Base-by-base conservation (phyloP, 2,888 invertebrate species). In the Cremastinae sp. region DNA sequence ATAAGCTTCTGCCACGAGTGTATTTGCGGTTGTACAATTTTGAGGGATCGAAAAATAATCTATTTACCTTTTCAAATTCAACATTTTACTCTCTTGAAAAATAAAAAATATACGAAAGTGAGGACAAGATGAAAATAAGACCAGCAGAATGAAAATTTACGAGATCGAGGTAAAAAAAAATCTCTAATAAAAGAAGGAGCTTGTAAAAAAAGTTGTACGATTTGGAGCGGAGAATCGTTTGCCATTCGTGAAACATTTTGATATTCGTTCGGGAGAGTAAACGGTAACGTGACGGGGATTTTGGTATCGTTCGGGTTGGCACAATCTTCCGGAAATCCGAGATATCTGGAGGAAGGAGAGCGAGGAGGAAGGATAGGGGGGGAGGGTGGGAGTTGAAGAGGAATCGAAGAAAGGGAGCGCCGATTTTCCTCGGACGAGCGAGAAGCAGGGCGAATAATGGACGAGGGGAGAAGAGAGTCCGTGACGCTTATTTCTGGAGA, bases 251-350 rank as follows among this genome's bases (percentile, higher is more conserved):
- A 47, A 36, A n/a, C 41, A 43, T 54, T 10, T 18, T 4, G 4
- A 34, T 20, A 41, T 18, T 28, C 22, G 34, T 2, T 9, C 51
- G 34, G 71, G 5, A 8, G 38, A 43, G 22, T 45, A 20, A 53
- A 47, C 28, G 28, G 28, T 28, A 28, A 53, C 47, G 51, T 54
- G 56, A 68, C 41, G 62, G 51, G 68, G 62, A 68, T 74, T 74
- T 62, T 28, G 43, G 68, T 49, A 38, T 38, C 22, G 68, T 58
- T 22, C 54, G 54, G 28, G 53, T 68, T 28, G 28, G 28, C 28
- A 28, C 28, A 28, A 61, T 66, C 53, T 49, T 61, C 68, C 66
- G 62, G 68, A 74, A 66, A 73, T 66, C 73, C 72, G 72, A 53
- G 65, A 66, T 73, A 73, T 73, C 65, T 20, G 65, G 41, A 58